Evolutionary conservation across 2,797 vertebrate species (phyloP), one percentile per base, ranked within the genome.

Genomic region (Tarsius wallacei): DNA sequence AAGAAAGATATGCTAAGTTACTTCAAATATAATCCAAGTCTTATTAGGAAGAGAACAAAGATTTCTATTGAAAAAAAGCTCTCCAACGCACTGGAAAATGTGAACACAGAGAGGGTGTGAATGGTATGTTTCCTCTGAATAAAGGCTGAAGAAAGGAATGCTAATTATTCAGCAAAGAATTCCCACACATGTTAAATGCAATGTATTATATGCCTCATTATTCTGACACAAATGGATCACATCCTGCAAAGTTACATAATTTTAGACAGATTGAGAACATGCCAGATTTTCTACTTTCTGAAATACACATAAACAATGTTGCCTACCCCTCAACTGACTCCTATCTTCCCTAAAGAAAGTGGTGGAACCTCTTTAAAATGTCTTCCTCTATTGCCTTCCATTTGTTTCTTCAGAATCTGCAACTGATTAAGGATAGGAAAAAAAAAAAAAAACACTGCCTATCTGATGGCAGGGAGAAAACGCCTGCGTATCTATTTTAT

Each of bases 81-180:
- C 96, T 98, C 96, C 88, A 96, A 98, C 82, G 64, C 94, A 71
- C 80, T 70, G 90, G 76, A 70, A 98, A 98, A 77, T 86, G 87
- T 97, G 96, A 95, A 95, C 22, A 16, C 70, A 98, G 81, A 68
- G 94, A 98, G 94, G 95, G 96, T 97, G 97, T 98, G 96, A 97
- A 97, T 92, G 96, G 97, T 95, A 97, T 97, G 96, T 96, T 96
- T 97, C 92, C 96, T 94, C 80, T 96, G 97, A 97, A 97, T 96
- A 59, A 93, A 83, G 85, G 77, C 96, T 97, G 78, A 89, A 96
- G 97, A 97, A 95, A 97, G 90, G 97, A 98, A 98, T 97, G 97
- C 91, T 96, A 97, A 97, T 94, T 94, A 91, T 90, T 68, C 87
- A 89, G 97, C 51, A 87, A 90, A 97, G 96, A 97, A 94, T 97